phyloP scores from a whole-genome alignment of 2,113 vertebrate species.

The Peucedramus taeniatus region DNA sequence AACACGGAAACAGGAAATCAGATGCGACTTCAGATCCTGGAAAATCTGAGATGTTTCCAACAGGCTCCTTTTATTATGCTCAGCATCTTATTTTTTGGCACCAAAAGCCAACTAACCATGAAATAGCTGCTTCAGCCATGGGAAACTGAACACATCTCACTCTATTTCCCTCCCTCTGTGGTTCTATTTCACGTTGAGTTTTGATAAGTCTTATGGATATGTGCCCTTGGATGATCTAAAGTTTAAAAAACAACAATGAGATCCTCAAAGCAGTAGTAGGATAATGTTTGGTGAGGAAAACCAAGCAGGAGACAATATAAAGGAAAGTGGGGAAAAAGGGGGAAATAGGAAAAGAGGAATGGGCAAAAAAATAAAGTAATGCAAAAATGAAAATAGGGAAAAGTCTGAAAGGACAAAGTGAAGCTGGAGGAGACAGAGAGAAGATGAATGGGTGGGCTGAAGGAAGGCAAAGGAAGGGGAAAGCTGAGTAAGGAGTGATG shows the following conservation, averaged over 20 bases:
- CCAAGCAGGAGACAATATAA: neutral
- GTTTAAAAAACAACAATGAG: neutral
- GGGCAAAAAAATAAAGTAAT: neutral
- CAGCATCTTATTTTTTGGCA: neutral
- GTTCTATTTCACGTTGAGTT: neutral
- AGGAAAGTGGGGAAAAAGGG: neutral
- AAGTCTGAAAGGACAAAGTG: neutral
- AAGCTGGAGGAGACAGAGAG: neutral
- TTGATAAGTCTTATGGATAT: neutral
- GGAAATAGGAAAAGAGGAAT: neutral
- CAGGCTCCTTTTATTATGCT: neutral
- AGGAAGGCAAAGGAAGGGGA: neutral
- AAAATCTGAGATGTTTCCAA: neutral
- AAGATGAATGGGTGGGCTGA: neutral
- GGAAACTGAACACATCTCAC: neutral
- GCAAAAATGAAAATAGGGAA: neutral
- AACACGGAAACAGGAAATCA: neutral
- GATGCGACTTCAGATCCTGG: neutral
- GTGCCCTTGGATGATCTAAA: neutral
- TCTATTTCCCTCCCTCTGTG: neutral
- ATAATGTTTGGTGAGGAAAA: neutral
- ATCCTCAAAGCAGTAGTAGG: neutral
- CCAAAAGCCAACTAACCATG: neutral
- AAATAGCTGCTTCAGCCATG: neutral
- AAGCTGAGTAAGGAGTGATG: neutral